phyloP scores from a whole-genome alignment of 2,113 vertebrate genomes.

The Ursus arctos region DNA sequence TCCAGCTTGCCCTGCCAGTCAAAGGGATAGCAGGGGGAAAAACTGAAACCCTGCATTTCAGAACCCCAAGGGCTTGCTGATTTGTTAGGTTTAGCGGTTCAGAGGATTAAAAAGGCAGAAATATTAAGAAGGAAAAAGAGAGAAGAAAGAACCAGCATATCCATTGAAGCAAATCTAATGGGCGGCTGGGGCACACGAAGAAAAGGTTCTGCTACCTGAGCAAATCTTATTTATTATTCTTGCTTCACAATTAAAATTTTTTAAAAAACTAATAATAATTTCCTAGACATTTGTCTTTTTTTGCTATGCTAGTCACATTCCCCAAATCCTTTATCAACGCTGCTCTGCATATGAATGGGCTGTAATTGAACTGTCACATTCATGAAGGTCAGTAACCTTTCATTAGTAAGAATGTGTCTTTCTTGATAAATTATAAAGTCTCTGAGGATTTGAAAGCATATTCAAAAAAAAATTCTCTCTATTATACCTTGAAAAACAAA shows the following conservation, averaged over 20 bases:
- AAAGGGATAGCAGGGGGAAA: conserved; percentile 69
- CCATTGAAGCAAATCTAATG: conserved; percentile 89
- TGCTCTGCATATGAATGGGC: conserved; percentile 92
- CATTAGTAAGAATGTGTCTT: conserved; percentile 93
- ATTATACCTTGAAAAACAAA: conserved; percentile 87
- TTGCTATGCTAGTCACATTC: conserved; percentile 91
- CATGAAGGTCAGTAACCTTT: conserved; percentile 94
- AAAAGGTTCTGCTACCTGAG: conserved; percentile 87
- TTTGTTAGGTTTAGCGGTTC: conserved; percentile 89
- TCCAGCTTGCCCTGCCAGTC: conserved; percentile 88
- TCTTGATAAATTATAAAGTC: conserved; percentile 92
- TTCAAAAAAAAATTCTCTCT: conserved; percentile 82
- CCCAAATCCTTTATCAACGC: conserved; percentile 90
- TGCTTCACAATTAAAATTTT: conserved; percentile 83
- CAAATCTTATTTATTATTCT: conserved; percentile 89
- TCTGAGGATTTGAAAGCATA: conserved; percentile 88
- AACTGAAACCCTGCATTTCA: conserved; percentile 85
- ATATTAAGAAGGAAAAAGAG: conserved; percentile 86
- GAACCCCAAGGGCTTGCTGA: conserved; percentile 87
- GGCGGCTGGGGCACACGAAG: conserved; percentile 82
- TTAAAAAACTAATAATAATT: conserved; percentile 85
- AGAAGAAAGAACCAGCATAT: conserved; percentile 83
- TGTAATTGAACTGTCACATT: conserved; percentile 92
- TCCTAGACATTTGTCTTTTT: conserved; percentile 81
- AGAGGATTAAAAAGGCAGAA: conserved; percentile 89